Base-by-base conservation (phyloP, 2,797 vertebrate species). In the Serranus cabrilla region DNA sequence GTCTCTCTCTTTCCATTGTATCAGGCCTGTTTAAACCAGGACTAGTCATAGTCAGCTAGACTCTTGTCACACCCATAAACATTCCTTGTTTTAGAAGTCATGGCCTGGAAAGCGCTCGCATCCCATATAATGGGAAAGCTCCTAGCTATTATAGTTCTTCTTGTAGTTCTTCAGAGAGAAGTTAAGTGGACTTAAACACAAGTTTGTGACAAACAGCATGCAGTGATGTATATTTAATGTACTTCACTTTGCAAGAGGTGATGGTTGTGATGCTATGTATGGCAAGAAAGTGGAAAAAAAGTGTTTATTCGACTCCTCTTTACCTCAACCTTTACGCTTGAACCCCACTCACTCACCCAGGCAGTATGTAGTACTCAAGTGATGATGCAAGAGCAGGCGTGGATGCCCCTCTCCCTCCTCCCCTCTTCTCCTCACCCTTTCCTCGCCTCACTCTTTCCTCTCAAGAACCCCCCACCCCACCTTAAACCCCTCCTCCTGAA, bases 351-450 rank as follows among this genome's bases (percentile, higher is more conserved):
- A 16, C 52, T 76, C 52, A 50, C 60, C n/a, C 25, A 34, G 45
- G 59, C 60, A 66, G n/a, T 43, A 55, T 55, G 68, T 74, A 71
- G 69, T 42, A 50, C 63, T 83, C 66, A 55, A 50, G 54, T 87
- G 86, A 88, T 92, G 92, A 92, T 91, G 88, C 91, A 90, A 92
- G 72, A 85, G 68, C 73, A 71, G 60, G 77, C 86, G 63, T 56
- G 67, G 76, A 78, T 78, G 60, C 72, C 75, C 78, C 70, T 52
- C 14, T 75, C 63, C 55, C 73, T 63, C 62, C 71, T 71, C 4
- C 66, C 71, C 63, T 65, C 66, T 68, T 57, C 69, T 66, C 70
- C 66, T 67, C 58, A 72, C 47, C 57, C 63, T 85, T 81, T 76
- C 74, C 74, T 85, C 51, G 70, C 66, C 82, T 92, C 91, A 91